These are phyloP conservation scores for Lithodes maja DNA, from an alignment of 2,888 invertebrate species.

Conservation along the genomic window DNA sequence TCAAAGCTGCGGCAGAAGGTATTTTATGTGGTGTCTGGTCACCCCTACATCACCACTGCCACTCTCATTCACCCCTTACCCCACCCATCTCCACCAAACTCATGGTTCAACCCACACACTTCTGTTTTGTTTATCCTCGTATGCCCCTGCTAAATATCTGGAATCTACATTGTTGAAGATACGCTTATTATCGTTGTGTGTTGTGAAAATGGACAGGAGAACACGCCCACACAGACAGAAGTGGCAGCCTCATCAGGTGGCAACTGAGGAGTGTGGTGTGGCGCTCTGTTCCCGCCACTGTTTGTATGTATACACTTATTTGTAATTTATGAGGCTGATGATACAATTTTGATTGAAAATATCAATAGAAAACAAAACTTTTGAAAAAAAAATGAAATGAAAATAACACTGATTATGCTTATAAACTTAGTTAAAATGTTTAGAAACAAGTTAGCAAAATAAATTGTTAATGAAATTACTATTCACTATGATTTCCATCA, in stretches of 20 bases:
- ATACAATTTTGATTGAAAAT: slow-evolving; percentile 18
- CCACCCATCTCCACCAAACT: slow-evolving; percentile 15
- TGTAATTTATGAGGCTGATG: slow-evolving; percentile 56
- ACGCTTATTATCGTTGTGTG: slow-evolving; percentile 67
- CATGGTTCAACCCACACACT: background rate
- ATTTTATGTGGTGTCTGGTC: background rate
- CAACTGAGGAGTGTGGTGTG: slow-evolving; percentile 43
- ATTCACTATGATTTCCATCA: slow-evolving; percentile 45
- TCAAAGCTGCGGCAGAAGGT: background rate
- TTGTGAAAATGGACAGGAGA: slow-evolving; percentile 47
- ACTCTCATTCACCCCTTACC: background rate
- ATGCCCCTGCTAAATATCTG: slow-evolving; percentile 51
- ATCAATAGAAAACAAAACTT: background rate
- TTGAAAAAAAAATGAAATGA: background rate
- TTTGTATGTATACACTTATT: slow-evolving; percentile 56
- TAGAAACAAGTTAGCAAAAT: slow-evolving; percentile 44
- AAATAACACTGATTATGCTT: slow-evolving; percentile 29
- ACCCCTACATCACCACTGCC: background rate
- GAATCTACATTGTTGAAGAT: slow-evolving; percentile 65
- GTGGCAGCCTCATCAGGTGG: slow-evolving; percentile 5
- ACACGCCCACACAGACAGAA: slow-evolving; percentile 34
- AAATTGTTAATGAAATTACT: slow-evolving; percentile 45
- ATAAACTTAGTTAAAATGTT: slow-evolving; percentile 35
- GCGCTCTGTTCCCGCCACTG: slow-evolving; percentile 48
- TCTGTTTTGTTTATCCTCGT: slow-evolving; percentile 25